These are phyloP conservation scores for Antheraea pernyi DNA, from an alignment of 1,140 invertebrate species.

Conservation along the genomic window DNA sequence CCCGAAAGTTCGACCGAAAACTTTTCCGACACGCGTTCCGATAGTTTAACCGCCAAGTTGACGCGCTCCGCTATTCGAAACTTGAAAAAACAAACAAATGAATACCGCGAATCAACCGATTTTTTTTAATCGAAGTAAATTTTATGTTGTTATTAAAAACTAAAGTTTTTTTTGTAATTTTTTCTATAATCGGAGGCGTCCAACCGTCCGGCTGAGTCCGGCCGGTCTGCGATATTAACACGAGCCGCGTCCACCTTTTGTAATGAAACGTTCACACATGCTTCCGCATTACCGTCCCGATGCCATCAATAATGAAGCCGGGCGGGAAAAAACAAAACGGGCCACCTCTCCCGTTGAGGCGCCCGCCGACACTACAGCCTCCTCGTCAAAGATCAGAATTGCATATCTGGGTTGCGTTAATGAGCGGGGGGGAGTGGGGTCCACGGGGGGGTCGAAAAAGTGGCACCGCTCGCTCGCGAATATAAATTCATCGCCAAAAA, in stretches of 20 bases:
- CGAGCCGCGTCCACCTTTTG: conserved; percentile 75
- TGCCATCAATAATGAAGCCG: conserved; percentile 78
- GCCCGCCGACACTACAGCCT: conserved; percentile 77
- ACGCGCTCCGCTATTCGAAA: conserved; percentile 36
- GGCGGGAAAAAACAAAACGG: conserved; percentile 76
- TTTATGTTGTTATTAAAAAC: not conserved
- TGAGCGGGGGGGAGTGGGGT: conserved; percentile 63
- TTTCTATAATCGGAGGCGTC: conserved; percentile 44
- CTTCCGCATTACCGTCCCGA: conserved; percentile 77
- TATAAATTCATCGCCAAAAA: conserved; percentile 82
- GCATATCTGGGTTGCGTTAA: conserved; percentile 80
- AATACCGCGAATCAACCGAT: conserved; percentile 20
- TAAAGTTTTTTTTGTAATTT: conserved; percentile 26
- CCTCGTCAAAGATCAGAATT: conserved; percentile 81
- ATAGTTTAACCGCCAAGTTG: conserved; percentile 41
- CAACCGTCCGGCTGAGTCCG: conserved; percentile 72
- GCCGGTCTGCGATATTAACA: conserved; percentile 75
- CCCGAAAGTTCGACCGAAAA: conserved; percentile 50
- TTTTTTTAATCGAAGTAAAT: conserved; percentile 6
- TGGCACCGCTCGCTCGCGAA: conserved; percentile 77
- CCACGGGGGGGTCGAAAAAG: conserved; percentile 70
- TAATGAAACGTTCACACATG: conserved; percentile 78
- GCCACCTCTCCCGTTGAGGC: conserved; percentile 74
- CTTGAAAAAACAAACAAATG: conserved; percentile 27
- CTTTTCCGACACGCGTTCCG: conserved; percentile 50